A percentile compares a stretch with the other conserved stretches of the same genome.
These are phyloP conservation scores for Ochropleura plecta DNA, from an alignment of 2,888 invertebrate species.

Conservation along the genomic window DNA sequence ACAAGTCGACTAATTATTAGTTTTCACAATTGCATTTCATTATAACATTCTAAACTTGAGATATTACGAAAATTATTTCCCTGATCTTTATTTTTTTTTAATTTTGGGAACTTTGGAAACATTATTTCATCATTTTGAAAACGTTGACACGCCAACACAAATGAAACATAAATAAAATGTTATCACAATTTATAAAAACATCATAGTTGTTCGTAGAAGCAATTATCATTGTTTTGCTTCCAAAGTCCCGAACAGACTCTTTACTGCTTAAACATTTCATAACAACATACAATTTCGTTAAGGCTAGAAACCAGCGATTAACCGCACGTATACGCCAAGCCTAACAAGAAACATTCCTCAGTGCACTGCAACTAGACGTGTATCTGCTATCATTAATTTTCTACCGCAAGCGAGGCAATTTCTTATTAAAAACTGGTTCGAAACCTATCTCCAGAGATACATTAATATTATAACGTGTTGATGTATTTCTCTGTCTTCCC, in stretches of 20 bases:
- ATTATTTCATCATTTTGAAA: background rate
- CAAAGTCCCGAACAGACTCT: slow-evolving; percentile 9
- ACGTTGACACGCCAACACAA: background rate
- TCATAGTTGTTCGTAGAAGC: background rate
- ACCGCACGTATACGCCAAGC: slow-evolving; percentile 50
- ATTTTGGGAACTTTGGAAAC: background rate
- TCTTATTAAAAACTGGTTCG: slow-evolving; percentile 82
- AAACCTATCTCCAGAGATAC: slow-evolving; percentile 70
- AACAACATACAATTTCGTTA: slow-evolving; percentile 39
- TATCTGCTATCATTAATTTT: slow-evolving; percentile 79
- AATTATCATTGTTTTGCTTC: slow-evolving; percentile 14
- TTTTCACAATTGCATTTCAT: slow-evolving; percentile 3
- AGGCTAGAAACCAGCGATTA: slow-evolving; percentile 39
- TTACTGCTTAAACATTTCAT: slow-evolving; percentile 33
- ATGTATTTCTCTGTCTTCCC: slow-evolving; percentile 65
- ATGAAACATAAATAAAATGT: slow-evolving; percentile 3
- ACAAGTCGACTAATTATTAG: background rate
- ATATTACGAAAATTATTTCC: background rate
- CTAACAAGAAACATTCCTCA: slow-evolving; percentile 62
- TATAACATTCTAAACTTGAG: background rate
- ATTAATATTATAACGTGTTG: slow-evolving; percentile 67
- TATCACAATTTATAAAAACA: background rate
- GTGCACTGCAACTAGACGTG: slow-evolving; percentile 62
- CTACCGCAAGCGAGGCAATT: slow-evolving; percentile 76
- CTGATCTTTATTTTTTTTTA: background rate